Evolutionary conservation across 2,888 invertebrate species (phyloP).

Genomic region (Synergus laeviventris): DNA sequence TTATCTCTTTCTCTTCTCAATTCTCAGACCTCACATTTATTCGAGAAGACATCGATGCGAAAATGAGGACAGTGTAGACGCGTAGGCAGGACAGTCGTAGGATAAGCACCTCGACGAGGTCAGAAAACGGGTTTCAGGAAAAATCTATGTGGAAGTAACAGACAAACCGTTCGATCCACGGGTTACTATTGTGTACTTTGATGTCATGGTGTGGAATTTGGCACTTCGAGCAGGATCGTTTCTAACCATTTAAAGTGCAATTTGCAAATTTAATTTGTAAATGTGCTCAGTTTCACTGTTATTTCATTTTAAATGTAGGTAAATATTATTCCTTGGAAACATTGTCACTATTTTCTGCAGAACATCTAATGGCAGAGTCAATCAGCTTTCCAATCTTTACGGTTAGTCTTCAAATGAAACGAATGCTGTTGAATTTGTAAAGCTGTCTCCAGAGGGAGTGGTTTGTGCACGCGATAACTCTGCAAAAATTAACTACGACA

Average conservation of each 20-base stretch:
- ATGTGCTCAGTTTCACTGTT: background rate
- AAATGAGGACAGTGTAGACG: constrained; percentile 54
- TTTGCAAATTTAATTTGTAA: background rate
- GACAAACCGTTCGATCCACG: constrained; percentile 47
- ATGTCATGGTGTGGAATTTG: constrained; percentile 33
- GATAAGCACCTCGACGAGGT: constrained; percentile 61
- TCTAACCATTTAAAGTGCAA: background rate
- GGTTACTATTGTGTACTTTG: constrained; percentile 33
- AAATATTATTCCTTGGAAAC: background rate
- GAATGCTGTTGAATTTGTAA: constrained; percentile 9
- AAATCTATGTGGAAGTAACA: constrained; percentile 59
- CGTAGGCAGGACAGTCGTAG: constrained; percentile 58
- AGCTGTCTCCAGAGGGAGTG: constrained; percentile 27
- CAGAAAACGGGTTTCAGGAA: constrained; percentile 69
- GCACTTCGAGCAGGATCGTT: constrained; percentile 1
- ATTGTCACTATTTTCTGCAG: background rate
- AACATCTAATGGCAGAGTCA: constrained; percentile 21
- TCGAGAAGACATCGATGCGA: constrained; percentile 39
- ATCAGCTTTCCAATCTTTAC: constrained; percentile 19
- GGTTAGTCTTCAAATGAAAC: constrained; percentile 9
- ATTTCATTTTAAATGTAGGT: background rate
- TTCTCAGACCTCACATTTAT: constrained; percentile 17
- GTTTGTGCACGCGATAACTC: constrained; percentile 31
- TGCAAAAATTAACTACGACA: constrained; percentile 22
- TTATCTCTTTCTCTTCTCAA: constrained; percentile 40